Evolutionary conservation across 2,113 vertebrate species (phyloP).

Genomic region (Alosa alosa): DNA sequence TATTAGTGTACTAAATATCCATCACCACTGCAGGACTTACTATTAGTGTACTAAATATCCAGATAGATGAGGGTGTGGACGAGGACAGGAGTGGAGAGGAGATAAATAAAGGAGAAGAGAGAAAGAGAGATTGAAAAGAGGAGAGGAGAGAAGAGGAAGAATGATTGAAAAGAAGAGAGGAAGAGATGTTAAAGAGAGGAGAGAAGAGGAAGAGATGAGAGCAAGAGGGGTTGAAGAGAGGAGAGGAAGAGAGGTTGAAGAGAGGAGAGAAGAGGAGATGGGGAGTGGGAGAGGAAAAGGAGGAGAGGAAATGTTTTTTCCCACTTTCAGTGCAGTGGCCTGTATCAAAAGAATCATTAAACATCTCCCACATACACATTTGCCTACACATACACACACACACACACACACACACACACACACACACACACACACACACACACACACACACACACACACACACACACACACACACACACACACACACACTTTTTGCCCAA

Average conservation of each 20-base stretch:
- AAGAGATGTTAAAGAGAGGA: no score
- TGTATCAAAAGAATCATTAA: background rate
- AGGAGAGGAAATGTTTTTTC: background rate
- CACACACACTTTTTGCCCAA: background rate
- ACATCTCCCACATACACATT: background rate
- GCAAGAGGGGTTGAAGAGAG: constrained; percentile 29
- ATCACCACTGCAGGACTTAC: no score
- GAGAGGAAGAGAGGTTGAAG: constrained; percentile 7
- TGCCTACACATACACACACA: background rate
- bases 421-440: background rate
- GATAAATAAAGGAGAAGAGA: background rate
- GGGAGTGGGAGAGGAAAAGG: constrained; percentile 37
- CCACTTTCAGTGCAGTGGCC: background rate
- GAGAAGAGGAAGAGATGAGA: constrained; percentile 27
- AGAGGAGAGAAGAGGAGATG: constrained; percentile 41
- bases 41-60: no score
- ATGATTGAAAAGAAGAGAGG: no score
- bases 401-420: background rate
- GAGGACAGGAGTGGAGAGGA: no score
- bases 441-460: background rate
- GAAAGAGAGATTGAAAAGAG: background rate
- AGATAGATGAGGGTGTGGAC: no score
- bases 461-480: background rate
- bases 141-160: constrained; percentile 27
- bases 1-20: no score